phyloP scores from a whole-genome alignment of 2,113 vertebrate genomes.

The Etia nguti region DNA sequence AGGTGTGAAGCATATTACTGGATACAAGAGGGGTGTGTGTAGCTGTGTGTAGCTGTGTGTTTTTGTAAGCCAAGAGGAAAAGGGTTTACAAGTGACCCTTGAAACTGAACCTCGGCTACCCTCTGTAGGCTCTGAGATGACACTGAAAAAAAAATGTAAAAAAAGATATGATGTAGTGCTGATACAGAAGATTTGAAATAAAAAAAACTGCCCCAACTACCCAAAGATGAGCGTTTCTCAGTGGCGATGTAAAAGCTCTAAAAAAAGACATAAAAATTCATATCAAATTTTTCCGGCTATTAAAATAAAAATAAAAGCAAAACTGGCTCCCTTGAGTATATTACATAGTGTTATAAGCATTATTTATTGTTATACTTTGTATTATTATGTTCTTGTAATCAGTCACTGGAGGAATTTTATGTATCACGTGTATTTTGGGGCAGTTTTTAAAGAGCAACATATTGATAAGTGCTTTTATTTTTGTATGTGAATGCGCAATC shows the following conservation, averaged over 20 bases:
- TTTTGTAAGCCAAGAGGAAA: neutral
- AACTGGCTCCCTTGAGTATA: neutral
- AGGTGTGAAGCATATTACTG: conserved; percentile 23
- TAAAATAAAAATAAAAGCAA: neutral
- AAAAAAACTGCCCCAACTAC: neutral
- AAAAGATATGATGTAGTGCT: neutral
- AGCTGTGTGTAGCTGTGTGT: neutral
- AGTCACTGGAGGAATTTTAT: neutral
- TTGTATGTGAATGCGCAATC: neutral
- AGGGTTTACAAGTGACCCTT: conserved; percentile 19
- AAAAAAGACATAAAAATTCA: neutral
- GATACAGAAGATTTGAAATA: neutral
- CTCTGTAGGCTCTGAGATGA: neutral
- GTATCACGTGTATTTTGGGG: neutral
- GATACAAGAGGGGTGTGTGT: neutral
- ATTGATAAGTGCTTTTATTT: accelerated
- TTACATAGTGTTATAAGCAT: neutral
- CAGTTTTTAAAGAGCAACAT: neutral
- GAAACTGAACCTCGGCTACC: neutral
- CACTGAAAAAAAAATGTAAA: neutral
- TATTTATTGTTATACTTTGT: neutral
- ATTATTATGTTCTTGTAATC: neutral
- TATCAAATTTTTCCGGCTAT: neutral
- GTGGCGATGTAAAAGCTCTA: neutral
- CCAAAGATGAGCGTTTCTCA: neutral